Conservation (phyloP, 2,888 invertebrate species). For the Troides helena region DNA sequence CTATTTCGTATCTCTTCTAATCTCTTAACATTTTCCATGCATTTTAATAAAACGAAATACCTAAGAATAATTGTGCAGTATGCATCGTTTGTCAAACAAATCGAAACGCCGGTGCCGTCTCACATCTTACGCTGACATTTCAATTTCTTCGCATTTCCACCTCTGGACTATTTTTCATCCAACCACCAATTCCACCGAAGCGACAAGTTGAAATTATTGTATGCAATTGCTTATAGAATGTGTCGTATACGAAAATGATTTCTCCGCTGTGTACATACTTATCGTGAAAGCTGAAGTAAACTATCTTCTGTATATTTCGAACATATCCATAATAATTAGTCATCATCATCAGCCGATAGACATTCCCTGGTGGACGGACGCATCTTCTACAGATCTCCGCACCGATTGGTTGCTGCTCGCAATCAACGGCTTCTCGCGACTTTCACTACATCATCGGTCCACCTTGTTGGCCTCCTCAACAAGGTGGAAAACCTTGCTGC, state of each 20-base stretch:
- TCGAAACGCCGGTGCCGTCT: slow-evolving; percentile 8
- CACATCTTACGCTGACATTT: slow-evolving; percentile 25
- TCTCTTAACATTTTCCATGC: background rate
- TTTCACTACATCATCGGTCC: too few species aligned
- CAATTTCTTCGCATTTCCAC: slow-evolving; percentile 24
- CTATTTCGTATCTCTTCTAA: too few species aligned
- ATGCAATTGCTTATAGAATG: slow-evolving; percentile 20
- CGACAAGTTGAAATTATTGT: slow-evolving; percentile 27
- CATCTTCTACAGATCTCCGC: too few species aligned
- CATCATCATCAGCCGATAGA: too few species aligned
- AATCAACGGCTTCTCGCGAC: too few species aligned
- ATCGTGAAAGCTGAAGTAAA: too few species aligned
- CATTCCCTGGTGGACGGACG: too few species aligned
- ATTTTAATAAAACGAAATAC: background rate
- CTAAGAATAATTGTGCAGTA: slow-evolving; percentile 8
- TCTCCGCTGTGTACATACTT: background rate
- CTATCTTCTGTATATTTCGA: too few species aligned
- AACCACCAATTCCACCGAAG: slow-evolving; percentile 13
- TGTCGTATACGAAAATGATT: background rate
- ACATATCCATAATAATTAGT: too few species aligned
- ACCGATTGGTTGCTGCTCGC: too few species aligned
- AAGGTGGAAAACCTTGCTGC: too few species aligned
- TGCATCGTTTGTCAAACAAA: slow-evolving; percentile 20
- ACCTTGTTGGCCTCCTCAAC: too few species aligned
- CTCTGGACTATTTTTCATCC: slow-evolving; percentile 20